phyloP scores from a whole-genome alignment of 1,140 invertebrate genomes.

The Theocolax elegans region DNA sequence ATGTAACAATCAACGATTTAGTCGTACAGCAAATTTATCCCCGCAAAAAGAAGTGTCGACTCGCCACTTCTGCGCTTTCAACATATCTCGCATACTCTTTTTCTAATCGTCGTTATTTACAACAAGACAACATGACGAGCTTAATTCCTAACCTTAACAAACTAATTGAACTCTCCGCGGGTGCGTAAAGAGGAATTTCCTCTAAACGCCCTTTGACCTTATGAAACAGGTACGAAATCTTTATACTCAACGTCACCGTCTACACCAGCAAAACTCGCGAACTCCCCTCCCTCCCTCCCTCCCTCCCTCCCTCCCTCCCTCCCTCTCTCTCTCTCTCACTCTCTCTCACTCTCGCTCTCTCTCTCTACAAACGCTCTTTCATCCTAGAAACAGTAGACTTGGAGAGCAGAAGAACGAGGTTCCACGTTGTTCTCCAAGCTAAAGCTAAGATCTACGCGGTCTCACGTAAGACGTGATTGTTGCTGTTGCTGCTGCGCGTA shows the following conservation, averaged over 20 bases:
- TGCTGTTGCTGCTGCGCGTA: constrained; percentile 40
- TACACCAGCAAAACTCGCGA: constrained; percentile 3
- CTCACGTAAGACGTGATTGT: constrained; percentile 27
- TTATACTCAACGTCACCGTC: constrained; percentile 21
- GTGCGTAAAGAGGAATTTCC: neutral
- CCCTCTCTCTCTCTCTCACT: no score
- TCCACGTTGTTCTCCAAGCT: constrained; percentile 6
- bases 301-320: no score
- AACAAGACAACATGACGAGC: constrained; percentile 10
- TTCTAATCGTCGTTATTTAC: constrained; percentile 18
- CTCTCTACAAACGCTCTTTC: neutral
- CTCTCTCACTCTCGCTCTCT: no score
- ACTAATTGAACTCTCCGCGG: constrained; percentile 23
- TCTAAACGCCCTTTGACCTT: neutral
- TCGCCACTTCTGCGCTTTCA: neutral
- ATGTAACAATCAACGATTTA: constrained; percentile 9
- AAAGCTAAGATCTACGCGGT: neutral
- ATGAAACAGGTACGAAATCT: constrained; percentile 26
- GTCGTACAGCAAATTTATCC: constrained; percentile 9
- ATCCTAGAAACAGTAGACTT: constrained; percentile 11
- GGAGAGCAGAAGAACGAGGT: neutral
- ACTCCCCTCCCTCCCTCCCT: no score
- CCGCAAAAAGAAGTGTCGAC: constrained; percentile 1
- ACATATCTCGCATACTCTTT: neutral
- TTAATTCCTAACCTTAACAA: constrained; percentile 12